These are phyloP conservation scores for Aspidiotus destructor DNA, from an alignment of 2,888 invertebrate genomes.

Conservation along the genomic window DNA sequence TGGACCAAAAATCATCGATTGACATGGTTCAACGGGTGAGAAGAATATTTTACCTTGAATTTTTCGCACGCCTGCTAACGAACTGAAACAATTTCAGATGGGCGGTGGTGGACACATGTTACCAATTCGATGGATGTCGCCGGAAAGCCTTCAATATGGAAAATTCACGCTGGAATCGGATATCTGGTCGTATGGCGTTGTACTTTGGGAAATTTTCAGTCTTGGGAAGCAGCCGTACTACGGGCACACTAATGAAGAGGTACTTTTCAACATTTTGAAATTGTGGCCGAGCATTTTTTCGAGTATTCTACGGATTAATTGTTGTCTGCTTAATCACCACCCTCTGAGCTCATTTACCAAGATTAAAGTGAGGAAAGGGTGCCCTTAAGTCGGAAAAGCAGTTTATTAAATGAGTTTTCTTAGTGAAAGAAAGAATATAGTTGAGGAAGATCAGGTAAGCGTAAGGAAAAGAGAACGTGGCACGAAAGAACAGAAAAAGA, in stretches of 20 bases:
- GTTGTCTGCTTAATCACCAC: not conserved
- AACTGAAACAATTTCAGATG: slow-evolving; percentile 43
- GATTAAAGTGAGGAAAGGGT: no score
- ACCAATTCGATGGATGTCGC: slow-evolving; percentile 94
- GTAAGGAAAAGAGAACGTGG: no score
- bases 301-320: not conserved
- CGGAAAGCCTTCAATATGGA: slow-evolving; percentile 81
- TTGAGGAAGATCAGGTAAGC: no score
- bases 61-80: no score
- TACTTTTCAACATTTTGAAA: slow-evolving; percentile 37
- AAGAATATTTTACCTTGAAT: no score
- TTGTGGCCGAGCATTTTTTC: not conserved
- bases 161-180: slow-evolving; percentile 84
- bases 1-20: no score
- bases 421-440: no score
- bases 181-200: slow-evolving; percentile 86
- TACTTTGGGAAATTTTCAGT: slow-evolving; percentile 89
- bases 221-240: slow-evolving; percentile 88
- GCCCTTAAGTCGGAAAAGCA: no score
- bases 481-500: no score
- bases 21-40: no score
- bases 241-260: slow-evolving; percentile 79
- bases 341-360: no score
- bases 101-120: slow-evolving; percentile 70
- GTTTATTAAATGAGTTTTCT: no score